Evolutionary conservation across 92 coral and sea anemone genomes (phyloP).

Genomic region (Scolanthus callimorphus): DNA sequence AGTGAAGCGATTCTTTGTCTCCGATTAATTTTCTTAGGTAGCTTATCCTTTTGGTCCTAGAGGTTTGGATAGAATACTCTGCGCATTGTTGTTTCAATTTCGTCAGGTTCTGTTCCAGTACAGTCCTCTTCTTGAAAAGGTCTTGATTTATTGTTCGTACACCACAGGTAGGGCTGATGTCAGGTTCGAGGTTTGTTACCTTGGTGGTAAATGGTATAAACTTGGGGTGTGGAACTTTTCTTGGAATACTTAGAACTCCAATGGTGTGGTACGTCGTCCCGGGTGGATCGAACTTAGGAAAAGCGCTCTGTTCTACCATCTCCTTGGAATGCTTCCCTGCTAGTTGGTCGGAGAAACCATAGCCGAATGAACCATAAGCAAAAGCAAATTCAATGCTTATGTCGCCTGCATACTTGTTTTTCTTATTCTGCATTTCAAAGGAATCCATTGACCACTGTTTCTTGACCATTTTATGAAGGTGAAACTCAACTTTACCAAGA

Average conservation of each 20-base stretch:
- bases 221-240: conserved; percentile 82
- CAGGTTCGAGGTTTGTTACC: conserved; percentile 83
- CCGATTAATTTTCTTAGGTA: conserved; percentile 55
- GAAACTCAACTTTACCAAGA: conserved; percentile 87
- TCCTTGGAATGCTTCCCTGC: conserved; percentile 16
- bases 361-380: conserved; percentile 93
- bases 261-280: conserved; percentile 51
- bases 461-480: conserved; percentile 89
- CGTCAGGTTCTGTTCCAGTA: conserved; percentile 46
- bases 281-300: conserved; percentile 84
- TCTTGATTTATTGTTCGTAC: conserved; percentile 26
- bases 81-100: conserved; percentile 60
- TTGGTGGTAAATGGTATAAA: conserved; percentile 79
- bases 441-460: conserved; percentile 98
- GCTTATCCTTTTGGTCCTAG: conserved; percentile 63
- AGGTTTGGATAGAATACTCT: conserved; percentile 46
- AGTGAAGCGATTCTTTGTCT: no score
- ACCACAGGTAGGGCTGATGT: conserved; percentile 72
- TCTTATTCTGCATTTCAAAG: conserved; percentile 88
- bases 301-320: conserved; percentile 81
- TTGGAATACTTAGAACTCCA: conserved; percentile 69
- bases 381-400: conserved; percentile 88
- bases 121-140: conserved; percentile 36
- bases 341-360: conserved; percentile 87
- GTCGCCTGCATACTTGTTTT: conserved; percentile 88